phyloP scores from a whole-genome alignment of 37 sponge, comb jelly and placozoan genomes.

The Axinella damicornis region DNA sequence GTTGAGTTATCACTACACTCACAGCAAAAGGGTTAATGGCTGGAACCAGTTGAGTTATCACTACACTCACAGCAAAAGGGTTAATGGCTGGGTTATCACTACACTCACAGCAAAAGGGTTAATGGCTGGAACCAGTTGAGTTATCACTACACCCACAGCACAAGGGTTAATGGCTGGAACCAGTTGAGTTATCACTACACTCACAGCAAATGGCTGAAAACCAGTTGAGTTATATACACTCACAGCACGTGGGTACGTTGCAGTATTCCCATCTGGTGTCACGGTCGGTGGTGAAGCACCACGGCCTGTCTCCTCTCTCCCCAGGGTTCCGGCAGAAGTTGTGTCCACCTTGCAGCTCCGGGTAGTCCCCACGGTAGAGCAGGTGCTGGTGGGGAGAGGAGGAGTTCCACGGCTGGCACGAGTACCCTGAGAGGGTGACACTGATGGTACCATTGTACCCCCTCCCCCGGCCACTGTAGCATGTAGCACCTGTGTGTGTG shows the following conservation, averaged over 20 bases:
- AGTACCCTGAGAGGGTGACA: constrained; percentile 30
- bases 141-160: too few species aligned
- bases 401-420: constrained; percentile 69
- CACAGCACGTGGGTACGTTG: constrained; percentile 50
- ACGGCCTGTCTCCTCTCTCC: constrained; percentile 41
- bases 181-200: too few species aligned
- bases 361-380: constrained; percentile 45
- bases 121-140: too few species aligned
- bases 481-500: constrained; percentile 34
- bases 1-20: too few species aligned
- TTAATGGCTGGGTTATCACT: too few species aligned
- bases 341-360: constrained; percentile 63
- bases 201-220: too few species aligned
- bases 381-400: constrained; percentile 68
- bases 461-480: constrained; percentile 73
- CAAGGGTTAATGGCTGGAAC: too few species aligned
- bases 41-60: too few species aligned
- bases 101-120: too few species aligned
- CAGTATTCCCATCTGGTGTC: constrained; percentile 65
- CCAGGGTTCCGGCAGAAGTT: constrained; percentile 82
- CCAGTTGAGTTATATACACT: too few species aligned
- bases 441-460: constrained; percentile 76
- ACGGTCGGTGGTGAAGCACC: constrained; percentile 54
- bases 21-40: too few species aligned
- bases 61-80: too few species aligned